Evolutionary conservation across 2,113 vertebrate genomes (phyloP), one percentile per base, ranked within the genome.

Genomic region (Hemibagrus wyckioides): DNA sequence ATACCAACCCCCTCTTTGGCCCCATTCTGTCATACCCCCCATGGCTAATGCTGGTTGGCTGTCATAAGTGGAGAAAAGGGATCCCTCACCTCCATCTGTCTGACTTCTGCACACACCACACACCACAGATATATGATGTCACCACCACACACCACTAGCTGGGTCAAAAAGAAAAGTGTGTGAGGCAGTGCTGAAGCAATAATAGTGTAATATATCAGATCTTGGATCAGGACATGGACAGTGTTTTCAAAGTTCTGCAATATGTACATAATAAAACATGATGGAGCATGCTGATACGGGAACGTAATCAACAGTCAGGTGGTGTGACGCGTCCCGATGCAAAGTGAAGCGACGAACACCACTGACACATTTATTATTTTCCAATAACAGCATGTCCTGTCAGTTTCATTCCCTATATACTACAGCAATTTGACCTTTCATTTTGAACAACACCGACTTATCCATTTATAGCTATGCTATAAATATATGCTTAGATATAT

Each of bases 11-110:
- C 87, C 88, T 93, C 56, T 4, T 41, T 96, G 96, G 93, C 97
- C 96, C 96, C 95, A 96, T 97, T 97, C 97, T 97, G 97, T 97
- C 96, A 97, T 93, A 56, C 84, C 89, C 81, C 89, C 89, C 84
- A 59, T 90, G 91, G 84, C 92, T 95, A 93, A 93, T 91, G 93
- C 92, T 94, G 92, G 93, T 94, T 93, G 92, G 92, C 94, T 95
- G 91, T 88, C 88, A 85, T 87, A 84, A 85, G 84, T 83, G 69
- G 79, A 79, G 87, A 88, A 77, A 87, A 30, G 75, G 85, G 76
- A 89, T 90, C 48, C 14, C 71, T 65, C 48, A 15, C 79, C 90
- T 90, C 90, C 93, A 92, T 93, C 93, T 94, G 93, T 90, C 89
- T 88, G 69, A 91, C 89, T 84, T 57, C 84, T 88, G 80, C 76